Evolutionary conservation across 37 sponge, comb jelly and placozoan species (phyloP), one percentile per base, ranked within the genome.

Genomic region (Spongilla lacustris): DNA sequence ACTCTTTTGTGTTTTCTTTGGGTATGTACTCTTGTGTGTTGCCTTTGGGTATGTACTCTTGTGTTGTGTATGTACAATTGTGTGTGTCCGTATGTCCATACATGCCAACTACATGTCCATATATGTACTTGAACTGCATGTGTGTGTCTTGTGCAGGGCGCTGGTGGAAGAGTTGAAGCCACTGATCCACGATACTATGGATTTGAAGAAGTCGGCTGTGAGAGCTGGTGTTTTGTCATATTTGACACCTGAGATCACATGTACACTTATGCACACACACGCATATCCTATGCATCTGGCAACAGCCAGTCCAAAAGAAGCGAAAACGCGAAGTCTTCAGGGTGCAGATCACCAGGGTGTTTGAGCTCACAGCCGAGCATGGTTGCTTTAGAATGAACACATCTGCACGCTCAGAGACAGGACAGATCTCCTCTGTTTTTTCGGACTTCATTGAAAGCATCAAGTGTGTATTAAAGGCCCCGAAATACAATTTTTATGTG

Each of bases 371-470:
- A 28, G 98, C 98, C 30, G 91, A 81, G 66, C 86, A 93, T 72
- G 92, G 95, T 36, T 91, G 96, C 75, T 97, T 95, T 78, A 74
- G 33, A 5, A 78, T 84, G 73, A 92, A 88, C 46, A 85, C 83
- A 32, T 66, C 81, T 74, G 85, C 89, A 25, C 69, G 84, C 23
- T 73, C 94, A 14, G 95, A 94, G 49, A 81, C 68, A 27, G 92
- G 91, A 19, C 75, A 86, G 50, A 71, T 96, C 37, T 68, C 79
- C 0, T 33, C 82, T 19, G 78, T 83, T 22, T 88, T 96, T 69
- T 77, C 87, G 25, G 94, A 94, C 37, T 93, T 90, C 69, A 88
- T 96, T 58, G 92, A 96, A 1, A 82, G 87, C 27, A 89, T 90
- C 30, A 94, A 68, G 96, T 96, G 32, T 67, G 84, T 13, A n/a